phyloP scores from a whole-genome alignment of 1,140 invertebrate genomes.

The Chionoecetes opilio region DNA sequence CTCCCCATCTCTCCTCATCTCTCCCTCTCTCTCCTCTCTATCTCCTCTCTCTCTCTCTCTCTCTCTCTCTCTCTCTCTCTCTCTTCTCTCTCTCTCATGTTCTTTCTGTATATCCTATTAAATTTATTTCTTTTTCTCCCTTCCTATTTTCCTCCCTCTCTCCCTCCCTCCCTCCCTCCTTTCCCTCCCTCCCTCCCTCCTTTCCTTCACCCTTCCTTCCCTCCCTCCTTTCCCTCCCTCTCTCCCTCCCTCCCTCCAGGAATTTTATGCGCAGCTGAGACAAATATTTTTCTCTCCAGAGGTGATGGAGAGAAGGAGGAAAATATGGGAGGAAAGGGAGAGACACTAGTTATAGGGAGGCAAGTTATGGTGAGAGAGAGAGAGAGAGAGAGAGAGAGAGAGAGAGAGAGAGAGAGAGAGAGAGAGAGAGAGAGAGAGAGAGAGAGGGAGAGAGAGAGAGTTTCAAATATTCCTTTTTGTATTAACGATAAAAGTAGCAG shows the following conservation, averaged over 20 bases:
- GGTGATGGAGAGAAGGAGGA: background rate
- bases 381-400: conserved; percentile 56
- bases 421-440: too few relatives aligned
- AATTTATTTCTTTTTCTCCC: background rate
- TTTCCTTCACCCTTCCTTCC: background rate
- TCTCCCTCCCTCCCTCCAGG: background rate
- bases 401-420: conserved; percentile 36
- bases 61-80: background rate
- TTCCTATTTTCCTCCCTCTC: background rate
- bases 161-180: background rate
- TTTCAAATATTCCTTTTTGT: too few relatives aligned
- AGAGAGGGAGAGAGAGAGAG: too few relatives aligned
- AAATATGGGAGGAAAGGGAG: conserved; percentile 2
- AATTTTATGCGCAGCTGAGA: background rate
- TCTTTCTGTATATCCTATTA: background rate
- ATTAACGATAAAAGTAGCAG: too few relatives aligned
- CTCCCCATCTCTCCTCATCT: background rate
- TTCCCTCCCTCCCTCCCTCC: background rate
- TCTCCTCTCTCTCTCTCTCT: background rate
- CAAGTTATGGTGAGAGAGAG: too few relatives aligned
- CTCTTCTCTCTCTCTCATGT: conserved; percentile 15
- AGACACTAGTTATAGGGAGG: too few relatives aligned
- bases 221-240: background rate
- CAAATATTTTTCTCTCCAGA: conserved; percentile 11
- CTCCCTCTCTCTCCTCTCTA: background rate